These are phyloP conservation scores for Patiria pectinifera DNA, from an alignment of 53 echinoderm and acorn worm genomes.

Conservation along the genomic window DNA sequence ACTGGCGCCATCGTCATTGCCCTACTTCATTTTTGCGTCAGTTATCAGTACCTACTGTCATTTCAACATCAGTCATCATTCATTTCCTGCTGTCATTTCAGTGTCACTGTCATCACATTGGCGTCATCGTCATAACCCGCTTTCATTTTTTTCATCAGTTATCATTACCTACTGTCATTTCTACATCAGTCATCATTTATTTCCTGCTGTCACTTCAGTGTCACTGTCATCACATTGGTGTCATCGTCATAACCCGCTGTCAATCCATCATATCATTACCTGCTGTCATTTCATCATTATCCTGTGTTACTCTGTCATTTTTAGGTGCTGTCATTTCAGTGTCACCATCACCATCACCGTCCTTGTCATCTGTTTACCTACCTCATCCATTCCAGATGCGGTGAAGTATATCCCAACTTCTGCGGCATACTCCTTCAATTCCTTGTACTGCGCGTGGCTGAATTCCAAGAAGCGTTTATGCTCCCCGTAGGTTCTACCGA, in stretches of 20 bases:
- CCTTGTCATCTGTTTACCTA: constrained; percentile 25
- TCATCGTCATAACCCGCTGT: not conserved
- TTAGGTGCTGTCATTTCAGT: not conserved
- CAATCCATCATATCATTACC: constrained; percentile 80
- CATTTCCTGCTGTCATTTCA: too few species aligned
- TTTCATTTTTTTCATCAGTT: too few species aligned
- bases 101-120: too few species aligned
- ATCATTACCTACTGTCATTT: too few species aligned
- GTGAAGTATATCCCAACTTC: constrained; percentile 93
- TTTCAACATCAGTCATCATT: too few species aligned
- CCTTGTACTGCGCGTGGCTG: constrained; percentile 89
- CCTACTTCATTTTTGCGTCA: too few species aligned
- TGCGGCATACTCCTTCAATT: constrained; percentile 91
- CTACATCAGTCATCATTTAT: too few species aligned
- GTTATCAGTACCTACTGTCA: too few species aligned
- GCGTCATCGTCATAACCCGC: too few species aligned
- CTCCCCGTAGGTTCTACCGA: constrained; percentile 94
- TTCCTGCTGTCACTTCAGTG: not conserved
- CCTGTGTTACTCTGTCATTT: too few species aligned
- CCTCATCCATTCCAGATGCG: constrained; percentile 99
- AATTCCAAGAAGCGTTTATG: constrained; percentile 96
- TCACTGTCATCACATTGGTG: not conserved
- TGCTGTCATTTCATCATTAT: too few species aligned
- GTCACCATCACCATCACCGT: not conserved
- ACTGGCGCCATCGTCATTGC: too few species aligned